Evolutionary conservation across 2,113 vertebrate species (phyloP), one percentile per base, ranked within the genome.

Genomic region (Orycteropus afer): DNA sequence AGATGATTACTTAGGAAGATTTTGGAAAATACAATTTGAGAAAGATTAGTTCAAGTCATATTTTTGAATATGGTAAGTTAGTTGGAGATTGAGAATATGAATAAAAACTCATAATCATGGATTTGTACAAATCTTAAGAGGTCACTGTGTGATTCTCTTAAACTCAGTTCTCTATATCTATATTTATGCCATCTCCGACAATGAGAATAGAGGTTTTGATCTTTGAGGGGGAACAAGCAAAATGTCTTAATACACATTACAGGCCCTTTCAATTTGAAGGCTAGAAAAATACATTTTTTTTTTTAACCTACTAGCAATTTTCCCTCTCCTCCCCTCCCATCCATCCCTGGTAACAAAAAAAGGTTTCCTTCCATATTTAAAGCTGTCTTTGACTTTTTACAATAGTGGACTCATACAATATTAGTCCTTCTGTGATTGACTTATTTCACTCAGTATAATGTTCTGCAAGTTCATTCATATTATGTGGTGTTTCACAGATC

Each of bases 101-200:
- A 18, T 77, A 49, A 76, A 55, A 92, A 53, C 13, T 71, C 20
- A 12, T 77, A 42, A 29, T 71, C 18, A 51, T 51, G n/a, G 5
- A 23, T 37, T 93, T 83, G 78, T 57, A 55, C n/a, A 93, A 93
- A 67, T 89, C 10, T 82, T 65, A 45, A 67, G 34, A 83, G 25
- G 13, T 93, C n/a, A 37, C 20, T 83, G 14, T 37, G 61, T 63
- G 25, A 81, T 25, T 20, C 17, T 82, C 27, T 51, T 47, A 87
- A 82, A 76, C 12, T 13, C 57, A 40, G 9, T 79, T 80, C 42
- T 42, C 45, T 47, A 32, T 47, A 79, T 74, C 53, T n/a, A 53
- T 55, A 32, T 81, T 86, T 86, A 80, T 63, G 76, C 37, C 45
- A 51, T 63, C 51, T 91, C 27, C 40, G 55, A 65, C 42, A 95